Conservation (phyloP, 2,113 vertebrate genomes). For the Halcyon senegalensis region DNA sequence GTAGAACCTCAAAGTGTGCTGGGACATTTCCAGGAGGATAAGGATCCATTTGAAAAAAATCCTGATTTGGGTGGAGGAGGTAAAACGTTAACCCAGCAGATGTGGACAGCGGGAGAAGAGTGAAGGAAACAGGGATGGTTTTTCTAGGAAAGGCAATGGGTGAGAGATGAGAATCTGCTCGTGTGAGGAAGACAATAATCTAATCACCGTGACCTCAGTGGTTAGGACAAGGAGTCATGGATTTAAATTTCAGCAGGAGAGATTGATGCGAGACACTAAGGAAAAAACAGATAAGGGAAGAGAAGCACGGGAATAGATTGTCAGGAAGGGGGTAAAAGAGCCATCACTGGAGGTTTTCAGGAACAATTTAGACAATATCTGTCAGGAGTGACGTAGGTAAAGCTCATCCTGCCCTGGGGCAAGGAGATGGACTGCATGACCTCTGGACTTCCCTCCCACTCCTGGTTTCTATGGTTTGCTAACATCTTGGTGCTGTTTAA, state of each 20-base stretch:
- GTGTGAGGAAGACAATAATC: neutral
- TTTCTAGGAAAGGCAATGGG: neutral
- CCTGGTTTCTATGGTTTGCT: neutral
- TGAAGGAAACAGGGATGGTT: neutral
- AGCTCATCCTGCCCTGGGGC: neutral
- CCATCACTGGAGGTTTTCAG: neutral
- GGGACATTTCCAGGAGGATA: neutral
- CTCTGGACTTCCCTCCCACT: neutral
- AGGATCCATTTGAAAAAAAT: neutral
- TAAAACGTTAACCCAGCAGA: neutral
- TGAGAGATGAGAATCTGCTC: neutral
- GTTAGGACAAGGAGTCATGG: neutral
- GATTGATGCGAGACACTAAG: neutral
- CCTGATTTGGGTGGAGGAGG: neutral
- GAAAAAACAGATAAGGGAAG: neutral
- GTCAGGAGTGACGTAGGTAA: neutral
- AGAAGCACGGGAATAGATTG: neutral
- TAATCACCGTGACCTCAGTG: neutral
- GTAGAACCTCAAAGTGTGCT: neutral
- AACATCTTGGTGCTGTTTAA: neutral
- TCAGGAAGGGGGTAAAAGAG: neutral
- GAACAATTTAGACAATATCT: neutral
- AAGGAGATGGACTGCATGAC: neutral
- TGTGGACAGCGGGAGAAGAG: neutral
- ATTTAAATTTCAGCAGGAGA: neutral